A percentile compares a stretch with the other conserved stretches of the same genome.
Evolutionary conservation across 2,113 vertebrate species (phyloP).

Genomic region (Brachionichthys hirsutus): DNA sequence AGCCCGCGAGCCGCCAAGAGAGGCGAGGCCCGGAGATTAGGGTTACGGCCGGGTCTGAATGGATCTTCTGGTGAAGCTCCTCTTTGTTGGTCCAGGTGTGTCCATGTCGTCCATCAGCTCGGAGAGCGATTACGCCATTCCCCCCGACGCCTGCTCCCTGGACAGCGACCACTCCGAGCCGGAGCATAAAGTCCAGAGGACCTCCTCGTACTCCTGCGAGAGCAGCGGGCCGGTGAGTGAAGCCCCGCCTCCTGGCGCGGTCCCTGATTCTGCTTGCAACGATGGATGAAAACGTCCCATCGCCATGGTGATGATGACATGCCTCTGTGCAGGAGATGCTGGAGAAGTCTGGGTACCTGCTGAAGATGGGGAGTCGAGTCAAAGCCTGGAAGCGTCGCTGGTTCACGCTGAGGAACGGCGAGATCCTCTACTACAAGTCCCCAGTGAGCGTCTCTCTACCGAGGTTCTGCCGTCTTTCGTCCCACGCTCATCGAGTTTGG

Average conservation of each 20-base stretch:
- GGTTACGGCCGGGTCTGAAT: neutral
- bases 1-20: slow-evolving; percentile 87
- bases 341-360: slow-evolving; percentile 88
- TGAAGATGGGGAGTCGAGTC: slow-evolving; percentile 88
- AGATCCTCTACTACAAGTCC: slow-evolving; percentile 89
- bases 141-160: slow-evolving; percentile 87
- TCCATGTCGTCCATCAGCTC: slow-evolving; percentile 92
- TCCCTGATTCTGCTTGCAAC: neutral
- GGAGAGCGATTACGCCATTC: slow-evolving; percentile 89
- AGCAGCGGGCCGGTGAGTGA: slow-evolving; percentile 77
- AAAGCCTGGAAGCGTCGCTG: slow-evolving; percentile 90
- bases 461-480: too few relatives aligned
- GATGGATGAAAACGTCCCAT: too few relatives aligned
- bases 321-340: slow-evolving; percentile 77
- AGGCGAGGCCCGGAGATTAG: slow-evolving; percentile 67
- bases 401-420: slow-evolving; percentile 88
- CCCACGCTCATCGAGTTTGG: too few relatives aligned
- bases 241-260: too few relatives aligned
- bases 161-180: slow-evolving; percentile 89
- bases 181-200: slow-evolving; percentile 88
- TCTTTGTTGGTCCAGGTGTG: slow-evolving; percentile 74
- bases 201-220: slow-evolving; percentile 88
- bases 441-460: slow-evolving; percentile 79
- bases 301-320: neutral
- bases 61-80: too few relatives aligned